These are phyloP conservation scores for Rhimphoctona megacephalus DNA, from an alignment of 2,888 invertebrate genomes.

Conservation along the genomic window DNA sequence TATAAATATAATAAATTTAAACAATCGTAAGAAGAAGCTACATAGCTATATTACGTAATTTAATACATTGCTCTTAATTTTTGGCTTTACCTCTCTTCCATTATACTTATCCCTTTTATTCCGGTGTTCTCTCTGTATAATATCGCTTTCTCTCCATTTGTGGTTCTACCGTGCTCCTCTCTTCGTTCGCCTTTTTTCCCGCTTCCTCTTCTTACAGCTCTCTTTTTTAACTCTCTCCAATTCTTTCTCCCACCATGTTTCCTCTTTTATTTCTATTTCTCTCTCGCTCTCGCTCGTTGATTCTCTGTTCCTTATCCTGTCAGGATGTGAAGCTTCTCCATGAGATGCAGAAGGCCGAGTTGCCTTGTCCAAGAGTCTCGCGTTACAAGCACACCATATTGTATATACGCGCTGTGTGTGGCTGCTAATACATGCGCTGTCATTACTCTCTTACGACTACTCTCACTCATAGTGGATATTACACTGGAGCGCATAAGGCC, in stretches of 20 bases:
- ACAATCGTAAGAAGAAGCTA: not conserved
- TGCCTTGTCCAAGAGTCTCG: slow-evolving; percentile 51
- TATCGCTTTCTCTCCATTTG: not conserved
- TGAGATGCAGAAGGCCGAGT: slow-evolving; percentile 54
- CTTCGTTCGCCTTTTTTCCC: not conserved
- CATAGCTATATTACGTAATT: slow-evolving; percentile 59
- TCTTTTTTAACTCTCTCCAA: slow-evolving; percentile 1
- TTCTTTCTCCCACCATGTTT: slow-evolving; percentile 15
- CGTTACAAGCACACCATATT: slow-evolving; percentile 42
- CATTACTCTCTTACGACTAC: slow-evolving; percentile 62
- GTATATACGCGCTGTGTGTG: slow-evolving; percentile 56
- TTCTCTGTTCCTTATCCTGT: slow-evolving; percentile 36
- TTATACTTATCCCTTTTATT: not conserved
- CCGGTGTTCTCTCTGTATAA: not conserved
- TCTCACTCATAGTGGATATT: slow-evolving; percentile 42
- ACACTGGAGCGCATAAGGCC: slow-evolving; percentile 25
- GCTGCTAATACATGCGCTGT: slow-evolving; percentile 59
- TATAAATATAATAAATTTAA: not conserved
- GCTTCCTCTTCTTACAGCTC: not conserved
- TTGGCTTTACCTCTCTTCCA: not conserved
- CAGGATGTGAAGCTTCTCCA: slow-evolving; percentile 52
- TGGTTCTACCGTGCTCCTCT: not conserved
- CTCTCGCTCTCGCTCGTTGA: slow-evolving; percentile 23
- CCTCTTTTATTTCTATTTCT: slow-evolving; percentile 1
- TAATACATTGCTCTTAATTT: slow-evolving; percentile 28